A percentile compares a stretch with the other conserved stretches of the same genome.
Conservation (phyloP, 2,888 invertebrate genomes). For the Caprella mutica region DNA sequence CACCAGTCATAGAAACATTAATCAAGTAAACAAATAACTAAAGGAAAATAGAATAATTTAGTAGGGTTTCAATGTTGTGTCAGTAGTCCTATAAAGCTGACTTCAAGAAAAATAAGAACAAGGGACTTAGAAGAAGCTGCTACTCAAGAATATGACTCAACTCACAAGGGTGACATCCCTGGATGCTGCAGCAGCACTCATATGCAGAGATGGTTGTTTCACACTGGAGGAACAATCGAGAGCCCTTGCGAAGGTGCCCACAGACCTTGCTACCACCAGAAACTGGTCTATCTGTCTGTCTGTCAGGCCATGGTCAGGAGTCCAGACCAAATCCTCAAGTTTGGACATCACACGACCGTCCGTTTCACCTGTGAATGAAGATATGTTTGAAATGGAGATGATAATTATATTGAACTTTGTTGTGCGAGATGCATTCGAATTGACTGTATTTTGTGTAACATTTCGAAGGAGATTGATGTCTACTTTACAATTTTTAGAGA, state of each 20-base stretch:
- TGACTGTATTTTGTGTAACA: no score
- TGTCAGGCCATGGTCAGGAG: slow-evolving; percentile 76
- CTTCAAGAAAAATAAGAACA: no score
- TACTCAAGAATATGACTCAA: no score
- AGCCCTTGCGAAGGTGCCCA: slow-evolving; percentile 97
- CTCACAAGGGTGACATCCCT: slow-evolving; percentile 78
- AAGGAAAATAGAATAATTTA: no score
- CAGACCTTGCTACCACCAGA: slow-evolving; percentile 72
- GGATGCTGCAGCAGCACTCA: slow-evolving; percentile 98
- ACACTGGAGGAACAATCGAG: slow-evolving; percentile 96
- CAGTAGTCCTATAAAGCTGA: no score
- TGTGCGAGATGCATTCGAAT: no score
- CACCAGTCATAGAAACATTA: no score
- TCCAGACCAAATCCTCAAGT: slow-evolving; percentile 87
- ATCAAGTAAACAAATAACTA: no score
- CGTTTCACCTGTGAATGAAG: slow-evolving; percentile 15
- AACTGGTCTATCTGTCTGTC: slow-evolving; percentile 98
- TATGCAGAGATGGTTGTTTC: slow-evolving; percentile 94
- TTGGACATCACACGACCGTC: slow-evolving; percentile 42
- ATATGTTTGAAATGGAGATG: no score
- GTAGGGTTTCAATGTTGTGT: no score
- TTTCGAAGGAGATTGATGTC: background rate
- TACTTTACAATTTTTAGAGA: background rate
- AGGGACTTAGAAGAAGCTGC: no score
- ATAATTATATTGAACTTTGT: no score